These are phyloP conservation scores for Limenitis camilla DNA, from an alignment of 2,888 invertebrate genomes.

Conservation along the genomic window DNA sequence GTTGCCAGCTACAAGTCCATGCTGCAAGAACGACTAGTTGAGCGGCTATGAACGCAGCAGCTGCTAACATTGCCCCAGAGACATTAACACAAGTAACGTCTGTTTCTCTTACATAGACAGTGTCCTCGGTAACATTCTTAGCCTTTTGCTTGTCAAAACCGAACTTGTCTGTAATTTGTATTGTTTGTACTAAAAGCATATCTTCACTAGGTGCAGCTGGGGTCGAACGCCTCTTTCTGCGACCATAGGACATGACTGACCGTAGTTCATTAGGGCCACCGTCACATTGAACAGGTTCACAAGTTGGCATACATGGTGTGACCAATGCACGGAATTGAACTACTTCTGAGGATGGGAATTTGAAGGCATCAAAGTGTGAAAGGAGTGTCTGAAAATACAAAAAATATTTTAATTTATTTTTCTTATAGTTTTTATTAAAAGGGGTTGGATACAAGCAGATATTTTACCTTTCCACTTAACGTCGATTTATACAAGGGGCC, in stretches of 20 bases:
- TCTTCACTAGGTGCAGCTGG: constrained; percentile 79
- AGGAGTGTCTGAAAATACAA: constrained; percentile 79
- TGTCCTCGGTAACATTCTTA: constrained; percentile 79
- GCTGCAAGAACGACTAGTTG: constrained; percentile 91
- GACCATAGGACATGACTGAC: constrained; percentile 88
- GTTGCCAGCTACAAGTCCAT: constrained; percentile 92
- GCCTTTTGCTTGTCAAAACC: constrained; percentile 84
- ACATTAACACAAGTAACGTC: constrained; percentile 81
- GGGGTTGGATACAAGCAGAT: constrained; percentile 13
- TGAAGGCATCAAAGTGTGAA: constrained; percentile 96
- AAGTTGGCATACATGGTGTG: constrained; percentile 94
- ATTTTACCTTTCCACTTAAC: constrained; percentile 82
- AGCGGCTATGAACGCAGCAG: constrained; percentile 87
- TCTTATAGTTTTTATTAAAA: neutral
- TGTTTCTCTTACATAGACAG: constrained; percentile 80
- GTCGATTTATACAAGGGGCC: constrained; percentile 90
- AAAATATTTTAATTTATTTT: no score
- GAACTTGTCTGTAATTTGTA: constrained; percentile 94
- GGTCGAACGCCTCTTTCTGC: constrained; percentile 83
- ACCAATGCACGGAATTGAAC: constrained; percentile 97
- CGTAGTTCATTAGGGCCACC: constrained; percentile 88
- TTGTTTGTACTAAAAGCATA: constrained; percentile 90
- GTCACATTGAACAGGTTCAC: constrained; percentile 93
- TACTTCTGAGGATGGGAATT: constrained; percentile 95
- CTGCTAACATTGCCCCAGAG: constrained; percentile 88